These are phyloP conservation scores for Hirtodrosophila cameraria DNA, from an alignment of 2,888 invertebrate species.

Conservation along the genomic window DNA sequence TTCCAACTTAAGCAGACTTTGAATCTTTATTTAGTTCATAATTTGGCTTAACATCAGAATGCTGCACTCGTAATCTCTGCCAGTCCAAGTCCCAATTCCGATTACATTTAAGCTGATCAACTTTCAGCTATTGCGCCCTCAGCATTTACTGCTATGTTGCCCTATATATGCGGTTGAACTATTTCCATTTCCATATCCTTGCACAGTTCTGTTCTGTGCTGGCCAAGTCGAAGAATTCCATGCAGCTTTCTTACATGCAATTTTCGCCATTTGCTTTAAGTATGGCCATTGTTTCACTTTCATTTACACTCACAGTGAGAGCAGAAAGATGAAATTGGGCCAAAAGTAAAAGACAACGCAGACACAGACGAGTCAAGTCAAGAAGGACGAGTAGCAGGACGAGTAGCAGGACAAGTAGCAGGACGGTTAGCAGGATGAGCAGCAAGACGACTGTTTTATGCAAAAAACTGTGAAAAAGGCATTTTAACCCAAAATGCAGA, in stretches of 20 bases:
- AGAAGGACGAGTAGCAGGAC: conserved; percentile 8
- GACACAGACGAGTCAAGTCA: conserved; percentile 31
- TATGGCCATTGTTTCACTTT: conserved; percentile 75
- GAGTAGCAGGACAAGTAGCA: conserved; percentile 14
- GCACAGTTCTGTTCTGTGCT: conserved; percentile 8
- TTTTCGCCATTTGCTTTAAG: conserved; percentile 78
- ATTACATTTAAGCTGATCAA: conserved; percentile 20
- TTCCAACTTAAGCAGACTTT: too few relatives aligned
- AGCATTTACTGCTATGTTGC: conserved; percentile 7
- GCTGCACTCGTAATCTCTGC: too few relatives aligned
- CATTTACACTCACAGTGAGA: conserved; percentile 56
- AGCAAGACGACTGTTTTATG: conserved; percentile 39
- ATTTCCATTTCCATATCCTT: conserved; percentile 42
- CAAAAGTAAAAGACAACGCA: conserved; percentile 55
- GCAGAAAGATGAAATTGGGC: conserved; percentile 69
- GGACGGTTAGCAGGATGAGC: conserved; percentile 5
- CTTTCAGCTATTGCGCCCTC: conserved; percentile 1
- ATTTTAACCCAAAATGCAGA: conserved; percentile 76
- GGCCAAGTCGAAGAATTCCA: conserved; percentile 24
- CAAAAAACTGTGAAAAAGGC: conserved; percentile 64
- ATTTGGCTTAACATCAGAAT: too few relatives aligned
- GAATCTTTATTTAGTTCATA: too few relatives aligned
- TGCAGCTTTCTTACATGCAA: conserved; percentile 67
- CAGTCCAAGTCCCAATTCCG: not conserved
- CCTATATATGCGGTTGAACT: conserved; percentile 41